Base-by-base conservation (phyloP, 2,797 vertebrate species). In the Champsocephalus gunnari region DNA sequence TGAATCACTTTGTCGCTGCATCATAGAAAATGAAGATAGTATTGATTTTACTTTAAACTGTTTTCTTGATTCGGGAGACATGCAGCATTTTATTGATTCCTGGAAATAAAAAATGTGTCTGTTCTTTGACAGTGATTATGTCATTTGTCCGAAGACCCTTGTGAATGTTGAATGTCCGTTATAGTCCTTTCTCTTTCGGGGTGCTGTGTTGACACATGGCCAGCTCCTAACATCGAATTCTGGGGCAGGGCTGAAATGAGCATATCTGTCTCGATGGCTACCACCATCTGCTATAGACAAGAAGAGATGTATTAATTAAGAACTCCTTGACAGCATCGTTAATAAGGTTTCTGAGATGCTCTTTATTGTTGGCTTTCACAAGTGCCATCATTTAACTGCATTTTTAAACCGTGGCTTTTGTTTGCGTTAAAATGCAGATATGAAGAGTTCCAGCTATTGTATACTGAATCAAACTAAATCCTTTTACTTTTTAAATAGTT, bases 1-100 rank as follows among this genome's bases (percentile, higher is more conserved):
- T 90, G 93, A 94, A 93, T 93, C 85, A 91, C 68, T 82, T 80
- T 81, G 88, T 55, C 63, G 34, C 74, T 80, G 84, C 91, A 84
- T 67, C 57, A 79, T 77, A 79, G 84, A 92, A 79, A 89, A 82
- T 91, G 65, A 86, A 87, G 79, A 89, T 73, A 67, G 75, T 76
- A 87, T 84, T 17, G 84, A 93, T 94, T 94, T 91, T 76, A 71
- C 85, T 75, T 78, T 87, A 91, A 90, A 86, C 73, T 54, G 70
- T 87, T 83, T 80, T 55, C 12, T 87, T 80, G 75, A 81, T 69
- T 24, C 84, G 84, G 85, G 71, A 75, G 53, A 81, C 81, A 72
- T 63, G 43, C 64, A 87, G 75, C 28, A 43, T 66, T 87, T 74
- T 67, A 90, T 65, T 84, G 45, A 89, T 90, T 86, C 28, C 43